Evolutionary conservation across 2,888 invertebrate genomes (phyloP).

Genomic region (Eupithecia exiguata): DNA sequence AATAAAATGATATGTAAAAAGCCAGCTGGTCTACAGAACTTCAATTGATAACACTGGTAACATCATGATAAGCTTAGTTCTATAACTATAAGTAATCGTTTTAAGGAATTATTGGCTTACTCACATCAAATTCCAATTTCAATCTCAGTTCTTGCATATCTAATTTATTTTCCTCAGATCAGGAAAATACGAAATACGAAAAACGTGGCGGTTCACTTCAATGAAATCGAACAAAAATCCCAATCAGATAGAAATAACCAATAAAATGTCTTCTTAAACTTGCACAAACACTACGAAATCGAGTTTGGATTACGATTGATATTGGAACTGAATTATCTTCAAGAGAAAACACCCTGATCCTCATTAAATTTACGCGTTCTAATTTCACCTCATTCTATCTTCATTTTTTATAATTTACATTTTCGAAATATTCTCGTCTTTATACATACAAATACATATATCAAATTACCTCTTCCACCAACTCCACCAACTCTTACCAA

Average conservation of each 20-base stretch:
- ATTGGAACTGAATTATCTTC: background rate
- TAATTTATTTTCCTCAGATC: background rate
- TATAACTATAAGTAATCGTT: background rate
- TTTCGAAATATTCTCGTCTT: background rate
- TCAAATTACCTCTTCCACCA: background rate
- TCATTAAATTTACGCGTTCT: background rate
- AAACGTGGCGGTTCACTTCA: background rate
- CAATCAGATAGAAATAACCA: background rate
- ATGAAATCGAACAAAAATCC: background rate
- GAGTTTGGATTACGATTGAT: background rate
- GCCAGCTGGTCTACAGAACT: conserved; percentile 21
- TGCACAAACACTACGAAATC: background rate
- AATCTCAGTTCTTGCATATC: background rate
- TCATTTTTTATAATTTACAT: background rate
- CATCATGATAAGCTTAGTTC: background rate
- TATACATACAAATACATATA: background rate
- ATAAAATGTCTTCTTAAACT: no score
- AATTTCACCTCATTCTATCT: background rate
- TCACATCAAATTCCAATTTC: background rate
- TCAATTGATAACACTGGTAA: background rate
- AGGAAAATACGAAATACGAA: no score
- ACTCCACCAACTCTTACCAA: background rate
- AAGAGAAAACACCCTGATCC: background rate
- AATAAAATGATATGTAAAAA: conserved; percentile 10
- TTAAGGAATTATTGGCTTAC: background rate